phyloP scores from a whole-genome alignment of 2,888 invertebrate genomes.

The Synergus gifuensis region DNA sequence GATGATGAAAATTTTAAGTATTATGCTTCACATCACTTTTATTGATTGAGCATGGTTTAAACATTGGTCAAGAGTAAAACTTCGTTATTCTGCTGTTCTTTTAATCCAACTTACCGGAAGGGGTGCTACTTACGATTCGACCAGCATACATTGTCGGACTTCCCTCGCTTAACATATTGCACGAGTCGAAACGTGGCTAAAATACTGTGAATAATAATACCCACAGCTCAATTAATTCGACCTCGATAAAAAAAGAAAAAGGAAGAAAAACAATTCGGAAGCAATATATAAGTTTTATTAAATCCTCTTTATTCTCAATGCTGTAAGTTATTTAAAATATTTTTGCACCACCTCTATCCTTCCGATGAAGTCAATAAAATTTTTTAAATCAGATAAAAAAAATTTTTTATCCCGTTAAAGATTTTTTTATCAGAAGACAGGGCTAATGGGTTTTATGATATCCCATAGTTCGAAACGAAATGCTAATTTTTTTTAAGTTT shows the following conservation, averaged over 20 bases:
- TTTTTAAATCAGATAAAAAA: not conserved
- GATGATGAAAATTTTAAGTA: not conserved
- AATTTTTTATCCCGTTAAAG: too few species aligned
- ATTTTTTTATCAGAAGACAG: not conserved
- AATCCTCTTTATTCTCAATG: slow-evolving; percentile 14
- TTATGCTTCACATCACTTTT: not conserved
- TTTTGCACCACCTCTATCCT: not conserved
- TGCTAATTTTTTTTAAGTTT: not conserved
- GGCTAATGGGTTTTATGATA: too few species aligned
- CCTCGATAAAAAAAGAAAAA: slow-evolving; percentile 31
- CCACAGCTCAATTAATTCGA: slow-evolving; percentile 37
- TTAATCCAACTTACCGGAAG: slow-evolving; percentile 65
- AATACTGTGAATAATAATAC: slow-evolving; percentile 51
- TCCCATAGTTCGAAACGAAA: too few species aligned
- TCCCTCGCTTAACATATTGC: slow-evolving; percentile 55
- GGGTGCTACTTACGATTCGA: slow-evolving; percentile 67
- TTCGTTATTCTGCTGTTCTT: slow-evolving; percentile 31
- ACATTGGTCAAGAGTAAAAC: not conserved
- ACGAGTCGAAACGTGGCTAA: slow-evolving; percentile 62
- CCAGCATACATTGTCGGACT: slow-evolving; percentile 57
- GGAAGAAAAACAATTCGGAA: not conserved
- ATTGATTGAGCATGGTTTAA: not conserved
- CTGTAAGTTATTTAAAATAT: slow-evolving; percentile 30
- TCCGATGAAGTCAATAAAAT: not conserved
- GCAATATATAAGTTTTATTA: slow-evolving; percentile 18